A percentile compares a stretch with the other conserved stretches of the same genome.
Conservation (phyloP, 2,888 invertebrate species). For the Epinotia demarniana region DNA sequence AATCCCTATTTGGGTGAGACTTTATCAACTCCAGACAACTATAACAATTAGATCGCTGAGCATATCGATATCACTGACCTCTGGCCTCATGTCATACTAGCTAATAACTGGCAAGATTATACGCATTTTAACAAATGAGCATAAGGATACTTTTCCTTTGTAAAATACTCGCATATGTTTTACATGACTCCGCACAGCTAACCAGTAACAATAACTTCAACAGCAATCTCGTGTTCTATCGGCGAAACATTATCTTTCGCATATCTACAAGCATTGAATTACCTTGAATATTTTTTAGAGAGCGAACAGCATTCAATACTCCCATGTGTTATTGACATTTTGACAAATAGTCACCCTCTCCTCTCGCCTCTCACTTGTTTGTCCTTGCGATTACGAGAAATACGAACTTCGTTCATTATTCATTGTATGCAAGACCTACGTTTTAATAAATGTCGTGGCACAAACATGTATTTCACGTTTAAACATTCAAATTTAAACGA, state of each 20-base stretch:
- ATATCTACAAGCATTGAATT: conserved; percentile 26
- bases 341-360: conserved; percentile 51
- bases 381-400: conserved; percentile 58
- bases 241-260: conserved; percentile 30
- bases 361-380: conserved; percentile 54
- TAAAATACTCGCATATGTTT: conserved; percentile 60
- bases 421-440: conserved; percentile 39
- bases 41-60: conserved; percentile 57
- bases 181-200: conserved; percentile 62
- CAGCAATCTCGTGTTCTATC: conserved; percentile 34
- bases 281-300: conserved; percentile 39
- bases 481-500: conserved; percentile 37
- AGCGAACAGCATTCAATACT: conserved; percentile 50
- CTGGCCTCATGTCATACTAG: conserved; percentile 59
- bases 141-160: conserved; percentile 1
- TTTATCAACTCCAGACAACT: conserved; percentile 47
- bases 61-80: conserved; percentile 65
- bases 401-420: conserved; percentile 50
- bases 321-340: conserved; percentile 57
- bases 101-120: background rate
- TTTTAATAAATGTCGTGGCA: conserved; percentile 23
- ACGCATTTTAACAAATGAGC: conserved; percentile 10
- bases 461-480: conserved; percentile 31
- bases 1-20: conserved; percentile 7
- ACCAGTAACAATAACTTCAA: conserved; percentile 56